phyloP scores from a whole-genome alignment of 2,888 invertebrate species.

The Chymomyza procnemis region DNA sequence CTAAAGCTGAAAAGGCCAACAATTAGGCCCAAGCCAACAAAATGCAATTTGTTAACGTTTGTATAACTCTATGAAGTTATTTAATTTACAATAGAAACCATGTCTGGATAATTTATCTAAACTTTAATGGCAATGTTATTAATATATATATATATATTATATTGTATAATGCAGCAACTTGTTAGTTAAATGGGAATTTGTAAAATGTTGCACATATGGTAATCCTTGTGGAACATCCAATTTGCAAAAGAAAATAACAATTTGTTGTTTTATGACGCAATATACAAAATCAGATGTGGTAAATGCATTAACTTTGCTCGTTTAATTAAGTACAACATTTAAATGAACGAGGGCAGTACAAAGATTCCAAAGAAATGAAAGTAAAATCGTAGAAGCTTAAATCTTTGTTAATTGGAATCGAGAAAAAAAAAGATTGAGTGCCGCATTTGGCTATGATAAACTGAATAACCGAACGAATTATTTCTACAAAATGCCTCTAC shows the following conservation, averaged over 20 bases:
- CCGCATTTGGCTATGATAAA: too few relatives aligned
- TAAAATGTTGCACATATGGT: constrained; percentile 35
- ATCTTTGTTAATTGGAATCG: too few relatives aligned
- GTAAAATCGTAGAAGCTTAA: too few relatives aligned
- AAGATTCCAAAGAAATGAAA: background rate
- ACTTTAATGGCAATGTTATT: background rate
- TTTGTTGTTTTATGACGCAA: constrained; percentile 58
- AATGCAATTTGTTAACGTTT: background rate
- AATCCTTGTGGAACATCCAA: constrained; percentile 64
- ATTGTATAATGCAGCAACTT: background rate
- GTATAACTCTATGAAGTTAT: background rate
- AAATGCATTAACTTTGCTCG: constrained; percentile 59
- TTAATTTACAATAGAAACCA: background rate
- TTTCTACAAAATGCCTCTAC: too few relatives aligned
- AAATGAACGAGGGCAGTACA: background rate
- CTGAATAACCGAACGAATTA: too few relatives aligned
- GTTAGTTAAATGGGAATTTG: background rate
- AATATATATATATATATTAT: too few relatives aligned
- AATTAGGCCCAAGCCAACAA: constrained; percentile 24
- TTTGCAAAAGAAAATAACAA: constrained; percentile 68
- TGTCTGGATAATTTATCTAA: background rate
- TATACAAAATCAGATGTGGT: constrained; percentile 51
- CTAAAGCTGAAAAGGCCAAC: constrained; percentile 9
- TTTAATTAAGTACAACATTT: constrained; percentile 48
- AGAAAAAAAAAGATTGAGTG: too few relatives aligned